Evolutionary conservation across 2,888 invertebrate genomes (phyloP), one percentile per base, ranked within the genome.

Genomic region (Mesochorus sp.): DNA sequence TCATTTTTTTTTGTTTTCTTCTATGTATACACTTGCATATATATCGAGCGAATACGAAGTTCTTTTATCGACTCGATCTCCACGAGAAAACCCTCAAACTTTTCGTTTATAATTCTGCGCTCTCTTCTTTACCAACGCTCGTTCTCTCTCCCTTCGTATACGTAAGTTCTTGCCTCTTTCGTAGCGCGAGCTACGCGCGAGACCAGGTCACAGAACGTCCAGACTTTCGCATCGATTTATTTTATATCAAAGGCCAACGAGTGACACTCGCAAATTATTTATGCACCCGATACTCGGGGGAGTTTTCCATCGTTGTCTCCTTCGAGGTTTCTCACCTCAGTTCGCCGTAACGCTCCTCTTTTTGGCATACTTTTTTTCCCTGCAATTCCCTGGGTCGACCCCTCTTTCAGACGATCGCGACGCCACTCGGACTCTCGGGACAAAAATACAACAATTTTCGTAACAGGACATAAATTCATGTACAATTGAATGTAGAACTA

Each of bases 201-300:
- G 39, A 19, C 2, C 26, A 2, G 59, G 26, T 19, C 17, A 28
- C 19, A 47, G 49, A 14, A 85, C 82, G 83, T 82, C 84, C 81
- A 81, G 81, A 81, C 83, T 82, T 75, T 78, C 81, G 81, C 85
- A 85, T 84, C 86, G 84, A 83, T 87, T 84, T 82, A 82, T n/a
- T n/a, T n/a, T n/a, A n/a, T n/a, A n/a, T n/a, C n/a, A 85, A 86
- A 80, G 72, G 76, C 75, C 76, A 59, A 47, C 74, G 67, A 66
- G 71, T 53, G 78, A 81, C 66, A 82, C 62, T 76, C 78, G 66
- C 74, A 76, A 79, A 82, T 80, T 80, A 78, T 81, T 81, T 79
- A 75, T 77, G 79, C 64, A 78, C 77, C 42, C 34, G 49, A 67
- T 34, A 59, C 55, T 31, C 28, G 3, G n/a, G 37, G 28, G 55